A percentile compares a stretch with the other conserved stretches of the same genome.
These are phyloP conservation scores for Sebastes steindachneri DNA, from an alignment of 2,797 vertebrate species.

Conservation along the genomic window DNA sequence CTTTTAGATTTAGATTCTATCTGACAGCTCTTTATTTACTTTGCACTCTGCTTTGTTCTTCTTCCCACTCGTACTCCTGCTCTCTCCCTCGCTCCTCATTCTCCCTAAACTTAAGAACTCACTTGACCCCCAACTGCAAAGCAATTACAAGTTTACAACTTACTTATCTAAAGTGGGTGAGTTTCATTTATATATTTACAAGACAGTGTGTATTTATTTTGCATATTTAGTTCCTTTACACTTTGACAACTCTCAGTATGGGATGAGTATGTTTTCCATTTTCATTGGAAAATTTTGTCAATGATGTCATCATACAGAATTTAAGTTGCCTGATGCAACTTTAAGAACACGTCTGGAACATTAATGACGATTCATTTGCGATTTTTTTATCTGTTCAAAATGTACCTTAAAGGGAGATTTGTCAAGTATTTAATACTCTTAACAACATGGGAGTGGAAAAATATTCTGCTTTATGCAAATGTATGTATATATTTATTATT, in stretches of 20 bases:
- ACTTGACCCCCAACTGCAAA: conserved; percentile 4
- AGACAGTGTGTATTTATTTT: background rate
- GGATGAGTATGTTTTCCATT: background rate
- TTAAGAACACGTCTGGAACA: no score
- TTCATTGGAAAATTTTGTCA: no score
- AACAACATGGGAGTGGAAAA: no score
- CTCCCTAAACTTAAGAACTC: background rate
- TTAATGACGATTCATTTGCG: no score
- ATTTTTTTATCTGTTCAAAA: no score
- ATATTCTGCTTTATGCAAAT: no score
- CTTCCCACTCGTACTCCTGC: background rate
- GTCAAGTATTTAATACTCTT: no score
- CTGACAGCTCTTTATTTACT: conserved; percentile 46
- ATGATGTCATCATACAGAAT: no score
- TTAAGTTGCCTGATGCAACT: no score
- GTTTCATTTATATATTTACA: background rate
- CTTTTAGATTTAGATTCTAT: conserved; percentile 10
- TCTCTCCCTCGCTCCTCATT: background rate
- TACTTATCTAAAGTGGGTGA: background rate
- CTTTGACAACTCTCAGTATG: background rate
- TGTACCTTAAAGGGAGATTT: no score
- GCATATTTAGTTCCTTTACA: background rate
- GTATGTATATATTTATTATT: no score
- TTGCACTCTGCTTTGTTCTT: conserved; percentile 11
- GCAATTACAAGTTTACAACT: conserved; percentile 5